Percentiles rank a stretch among this genome's conserved stretches.
Conservation (phyloP, 1,140 invertebrate species). For the Oncopeltus fasciatus region DNA sequence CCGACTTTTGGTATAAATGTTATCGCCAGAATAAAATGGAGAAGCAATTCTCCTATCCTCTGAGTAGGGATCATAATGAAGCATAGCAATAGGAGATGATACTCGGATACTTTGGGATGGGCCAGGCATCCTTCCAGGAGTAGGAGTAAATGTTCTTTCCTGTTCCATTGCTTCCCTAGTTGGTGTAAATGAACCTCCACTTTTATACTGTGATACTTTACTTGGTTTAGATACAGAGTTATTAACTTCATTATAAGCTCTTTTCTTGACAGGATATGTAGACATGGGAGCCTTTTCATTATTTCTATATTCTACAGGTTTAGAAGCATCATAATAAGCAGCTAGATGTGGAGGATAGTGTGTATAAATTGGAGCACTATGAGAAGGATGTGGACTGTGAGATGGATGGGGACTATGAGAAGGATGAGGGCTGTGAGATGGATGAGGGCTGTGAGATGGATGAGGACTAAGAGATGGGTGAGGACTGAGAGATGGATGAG, state of each 20-base stretch:
- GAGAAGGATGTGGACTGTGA: conserved; percentile 11
- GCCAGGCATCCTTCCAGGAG: conserved; percentile 23
- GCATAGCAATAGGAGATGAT: conserved; percentile 10
- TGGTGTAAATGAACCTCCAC: conserved; percentile 23
- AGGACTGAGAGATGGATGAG: no score
- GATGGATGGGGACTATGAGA: no score
- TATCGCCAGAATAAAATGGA: conserved; percentile 13
- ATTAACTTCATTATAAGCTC: conserved; percentile 39
- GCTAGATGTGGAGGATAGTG: conserved; percentile 21
- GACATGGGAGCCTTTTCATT: conserved; percentile 1
- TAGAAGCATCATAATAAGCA: conserved; percentile 19
- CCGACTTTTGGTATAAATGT: conserved; percentile 16
- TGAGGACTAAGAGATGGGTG: no score
- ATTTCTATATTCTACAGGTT: conserved; percentile 18
- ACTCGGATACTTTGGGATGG: conserved; percentile 19
- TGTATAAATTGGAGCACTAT: conserved; percentile 14
- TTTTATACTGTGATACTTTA: conserved; percentile 12
- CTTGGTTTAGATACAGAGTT: conserved; percentile 2
- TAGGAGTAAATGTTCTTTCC: conserved; percentile 24
- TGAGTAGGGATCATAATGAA: conserved; percentile 16
- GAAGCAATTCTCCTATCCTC: conserved; percentile 18
- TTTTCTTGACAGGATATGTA: conserved; percentile 38
- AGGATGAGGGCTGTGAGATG: conserved; percentile 8
- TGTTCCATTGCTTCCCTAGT: conserved; percentile 23
- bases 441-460: conserved; percentile 14